These are phyloP conservation scores for Listronotus oregonensis DNA, from an alignment of 1,140 invertebrate species.

Conservation along the genomic window DNA sequence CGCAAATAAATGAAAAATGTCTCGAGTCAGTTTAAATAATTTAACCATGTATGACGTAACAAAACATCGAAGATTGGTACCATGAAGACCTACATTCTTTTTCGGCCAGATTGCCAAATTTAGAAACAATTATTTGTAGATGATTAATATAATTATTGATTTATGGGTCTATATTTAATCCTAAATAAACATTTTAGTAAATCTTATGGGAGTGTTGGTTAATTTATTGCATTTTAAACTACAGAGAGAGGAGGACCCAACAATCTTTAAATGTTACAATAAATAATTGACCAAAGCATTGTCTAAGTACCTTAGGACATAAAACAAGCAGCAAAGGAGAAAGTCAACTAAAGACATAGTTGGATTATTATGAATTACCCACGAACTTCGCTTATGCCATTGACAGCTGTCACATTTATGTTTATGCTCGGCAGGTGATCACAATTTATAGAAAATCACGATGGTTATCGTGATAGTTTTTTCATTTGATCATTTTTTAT, in stretches of 20 bases:
- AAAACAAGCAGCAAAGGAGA: constrained; percentile 21
- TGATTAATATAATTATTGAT: too few relatives aligned
- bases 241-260: constrained; percentile 3
- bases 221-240: too few relatives aligned
- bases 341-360: constrained; percentile 26
- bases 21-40: too few relatives aligned
- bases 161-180: too few relatives aligned
- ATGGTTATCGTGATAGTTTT: constrained; percentile 31
- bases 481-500: constrained; percentile 7
- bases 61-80: too few relatives aligned
- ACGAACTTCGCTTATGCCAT: constrained; percentile 25
- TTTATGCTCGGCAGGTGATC: constrained; percentile 31
- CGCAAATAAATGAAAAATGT: neutral
- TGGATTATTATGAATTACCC: constrained; percentile 34
- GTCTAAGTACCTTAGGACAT: constrained; percentile 10
- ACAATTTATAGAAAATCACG: constrained; percentile 35
- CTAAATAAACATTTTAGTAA: too few relatives aligned
- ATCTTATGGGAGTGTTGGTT: too few relatives aligned
- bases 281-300: constrained; percentile 19
- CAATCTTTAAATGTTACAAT: constrained; percentile 15
- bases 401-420: constrained; percentile 35
- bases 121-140: too few relatives aligned
- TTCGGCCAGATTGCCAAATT: too few relatives aligned
- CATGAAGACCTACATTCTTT: too few relatives aligned
- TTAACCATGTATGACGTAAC: too few relatives aligned